Evolutionary conservation across 2,888 invertebrate species (phyloP), one percentile per base, ranked within the genome.

Genomic region (Caenorhabditis macrosperma): DNA sequence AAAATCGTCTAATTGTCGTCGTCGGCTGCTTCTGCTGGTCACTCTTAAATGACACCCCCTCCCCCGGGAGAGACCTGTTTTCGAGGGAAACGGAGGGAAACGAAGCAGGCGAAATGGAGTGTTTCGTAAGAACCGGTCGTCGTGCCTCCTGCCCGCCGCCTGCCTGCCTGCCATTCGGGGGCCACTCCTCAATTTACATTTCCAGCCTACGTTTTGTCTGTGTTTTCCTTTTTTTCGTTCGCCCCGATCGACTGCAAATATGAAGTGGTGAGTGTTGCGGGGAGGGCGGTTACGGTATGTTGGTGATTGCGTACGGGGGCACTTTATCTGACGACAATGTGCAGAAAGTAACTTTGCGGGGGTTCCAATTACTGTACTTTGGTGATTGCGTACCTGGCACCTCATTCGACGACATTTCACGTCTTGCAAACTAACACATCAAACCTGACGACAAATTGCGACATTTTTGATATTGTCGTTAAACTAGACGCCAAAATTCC

Each of bases 61-160:
- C n/a, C n/a, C n/a, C n/a, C n/a, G n/a, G n/a, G n/a, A n/a, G 48
- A 67, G 59, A 69, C 69, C 69, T 69, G 69, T 69, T 52, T 46
- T 38, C 28, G 38, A 22, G 60, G 68, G 41, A 69, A 69, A 60
- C 52, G 69, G 60, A 69, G 69, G 69, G 52, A 59, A 61, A 71
- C n/a, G n/a, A n/a, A n/a, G n/a, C n/a, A n/a, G n/a, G n/a, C n/a
- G n/a, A n/a, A n/a, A n/a, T n/a, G n/a, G n/a, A n/a, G n/a, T n/a
- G 60, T 71, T 61, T 46, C 71, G 59, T 71, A 71, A 71, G 71
- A 71, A 71, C 71, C 71, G 71, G 71, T 71, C 71, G 44, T n/a
- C 35, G 12, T 54, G n/a, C n/a, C n/a, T n/a, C n/a, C n/a, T n/a
- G n/a, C n/a, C n/a, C n/a, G n/a, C n/a, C n/a, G n/a, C n/a, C n/a